Conservation (phyloP, 2,888 invertebrate genomes). For the Nephrocerus scutellatus region DNA sequence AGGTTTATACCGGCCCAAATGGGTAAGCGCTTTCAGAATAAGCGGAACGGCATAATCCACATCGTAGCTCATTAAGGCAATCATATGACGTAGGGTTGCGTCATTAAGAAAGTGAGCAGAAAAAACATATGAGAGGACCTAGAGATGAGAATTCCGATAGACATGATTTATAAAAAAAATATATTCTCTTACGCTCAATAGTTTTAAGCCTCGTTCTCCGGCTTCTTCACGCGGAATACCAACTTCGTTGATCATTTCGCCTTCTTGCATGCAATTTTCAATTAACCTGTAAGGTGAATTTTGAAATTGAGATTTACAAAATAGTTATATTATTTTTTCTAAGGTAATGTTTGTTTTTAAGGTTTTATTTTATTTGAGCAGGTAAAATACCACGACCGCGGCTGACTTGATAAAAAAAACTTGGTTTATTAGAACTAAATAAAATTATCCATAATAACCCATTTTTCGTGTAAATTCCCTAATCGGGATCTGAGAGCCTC, state of each 20-base stretch:
- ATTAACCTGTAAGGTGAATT: slow-evolving; percentile 34
- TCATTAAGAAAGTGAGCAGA: slow-evolving; percentile 87
- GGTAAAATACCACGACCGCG: too few relatives aligned
- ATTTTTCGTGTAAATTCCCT: too few relatives aligned
- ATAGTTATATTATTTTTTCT: slow-evolving; percentile 2
- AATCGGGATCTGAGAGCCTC: too few relatives aligned
- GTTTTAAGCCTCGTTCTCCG: slow-evolving; percentile 80
- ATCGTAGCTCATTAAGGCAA: slow-evolving; percentile 60
- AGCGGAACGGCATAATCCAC: slow-evolving; percentile 74
- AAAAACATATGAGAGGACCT: slow-evolving; percentile 76
- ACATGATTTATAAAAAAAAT: background rate
- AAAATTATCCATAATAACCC: too few relatives aligned
- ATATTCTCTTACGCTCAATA: slow-evolving; percentile 60
- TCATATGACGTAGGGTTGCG: slow-evolving; percentile 71
- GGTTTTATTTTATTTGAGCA: too few relatives aligned
- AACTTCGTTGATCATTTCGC: slow-evolving; percentile 62
- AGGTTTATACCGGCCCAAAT: slow-evolving; percentile 79
- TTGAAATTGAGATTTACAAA: too few relatives aligned
- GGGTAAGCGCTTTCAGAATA: slow-evolving; percentile 76
- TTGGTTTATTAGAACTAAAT: background rate
- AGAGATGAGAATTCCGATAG: slow-evolving; percentile 1
- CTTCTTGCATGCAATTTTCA: slow-evolving; percentile 68
- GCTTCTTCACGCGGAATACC: slow-evolving; percentile 76
- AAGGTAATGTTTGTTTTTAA: too few relatives aligned
- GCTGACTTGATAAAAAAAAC: too few relatives aligned